These are phyloP conservation scores for Uromys caudimaculatus DNA, from an alignment of 2,797 vertebrate species.

Conservation along the genomic window DNA sequence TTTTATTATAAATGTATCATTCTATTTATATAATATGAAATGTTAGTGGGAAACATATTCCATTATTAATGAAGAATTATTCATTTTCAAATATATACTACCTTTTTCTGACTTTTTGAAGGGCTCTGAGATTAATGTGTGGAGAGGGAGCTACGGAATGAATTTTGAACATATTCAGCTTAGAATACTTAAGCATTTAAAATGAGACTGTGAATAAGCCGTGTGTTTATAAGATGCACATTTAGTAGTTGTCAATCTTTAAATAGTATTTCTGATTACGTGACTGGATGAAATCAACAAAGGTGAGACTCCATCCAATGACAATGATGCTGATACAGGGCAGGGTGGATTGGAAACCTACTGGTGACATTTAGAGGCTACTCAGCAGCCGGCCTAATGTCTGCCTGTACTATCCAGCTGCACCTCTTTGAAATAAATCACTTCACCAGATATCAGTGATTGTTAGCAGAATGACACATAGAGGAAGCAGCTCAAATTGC, in stretches of 20 bases:
- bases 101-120: neutral
- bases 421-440: neutral
- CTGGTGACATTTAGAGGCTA: neutral
- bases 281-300: neutral
- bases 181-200: neutral
- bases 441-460: neutral
- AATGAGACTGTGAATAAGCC: neutral
- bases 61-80: neutral
- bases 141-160: neutral
- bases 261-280: neutral
- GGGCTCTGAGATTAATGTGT: neutral
- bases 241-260: neutral
- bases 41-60: neutral
- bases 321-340: neutral
- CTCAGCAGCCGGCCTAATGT: neutral
- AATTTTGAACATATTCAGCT: neutral
- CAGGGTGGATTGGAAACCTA: neutral
- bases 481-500: neutral
- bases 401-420: neutral
- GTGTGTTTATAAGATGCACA: neutral
- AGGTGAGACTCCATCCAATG: neutral
- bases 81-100: neutral
- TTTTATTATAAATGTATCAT: neutral
- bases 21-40: neutral
- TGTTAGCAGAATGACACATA: neutral